Evolutionary conservation across 2,888 invertebrate genomes (phyloP), one percentile per base, ranked within the genome.

Genomic region (Furcula furcula): DNA sequence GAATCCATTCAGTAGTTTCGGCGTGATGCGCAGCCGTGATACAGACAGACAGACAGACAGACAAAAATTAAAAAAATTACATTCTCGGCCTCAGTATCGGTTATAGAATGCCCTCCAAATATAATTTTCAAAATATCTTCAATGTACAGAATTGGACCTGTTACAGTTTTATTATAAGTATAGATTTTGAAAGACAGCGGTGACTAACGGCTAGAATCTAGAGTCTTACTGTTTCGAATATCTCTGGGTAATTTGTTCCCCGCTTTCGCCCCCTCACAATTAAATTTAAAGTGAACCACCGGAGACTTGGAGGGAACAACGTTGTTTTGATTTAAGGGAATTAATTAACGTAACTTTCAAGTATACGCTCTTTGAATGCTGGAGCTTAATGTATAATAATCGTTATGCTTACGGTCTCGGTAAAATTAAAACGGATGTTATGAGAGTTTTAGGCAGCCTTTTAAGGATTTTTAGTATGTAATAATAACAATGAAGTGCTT

Each of bases 271-370:
- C 70, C 69, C 66, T 66, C 57, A 65, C 74, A 77, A 80, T 79
- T 77, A 79, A 77, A 78, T 76, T 77, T 74, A 68, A 77, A 75
- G 71, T 68, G 73, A 74, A 73, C 71, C 67, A 66, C 64, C 64
- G 58, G 56, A 67, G 72, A 67, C 65, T 73, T 55, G 55, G 55
- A 63, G 68, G 55, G 55, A 63, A 67, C 63, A 62, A 58, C 70
- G 68, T 74, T 80, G 79, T 79, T 82, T 81, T 82, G 79, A 81
- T 81, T 81, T 81, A 80, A 76, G 72, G 59, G 70, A 76, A 76
- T 78, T 78, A 76, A 81, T 81, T 76, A 76, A 66, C 68, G 67
- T 70, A 63, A 74, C 65, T 73, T 69, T 59, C 54, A 60, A 61
- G 65, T 61, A 61, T 65, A 64, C 58, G 65, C 51, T 54, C 52